Evolutionary conservation across 2,888 invertebrate genomes (phyloP).

Genomic region (Andrena bucephala): DNA sequence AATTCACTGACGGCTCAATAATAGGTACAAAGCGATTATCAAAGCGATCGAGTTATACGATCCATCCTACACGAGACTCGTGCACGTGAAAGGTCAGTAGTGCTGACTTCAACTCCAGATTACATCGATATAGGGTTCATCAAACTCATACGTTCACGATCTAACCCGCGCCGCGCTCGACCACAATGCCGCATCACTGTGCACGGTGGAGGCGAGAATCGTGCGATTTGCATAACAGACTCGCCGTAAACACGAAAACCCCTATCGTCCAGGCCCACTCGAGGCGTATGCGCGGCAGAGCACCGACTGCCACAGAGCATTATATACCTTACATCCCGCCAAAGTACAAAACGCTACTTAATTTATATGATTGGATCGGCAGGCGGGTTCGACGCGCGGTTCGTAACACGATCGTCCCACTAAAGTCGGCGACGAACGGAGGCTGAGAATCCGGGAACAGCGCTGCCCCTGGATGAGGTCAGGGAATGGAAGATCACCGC

Average conservation of each 20-base stretch:
- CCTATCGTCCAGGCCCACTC: background rate
- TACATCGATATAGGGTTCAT: constrained; percentile 3
- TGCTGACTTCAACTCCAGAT: background rate
- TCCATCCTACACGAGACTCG: background rate
- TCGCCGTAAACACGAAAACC: constrained; percentile 12
- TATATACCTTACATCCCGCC: background rate
- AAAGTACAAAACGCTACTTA: constrained; percentile 2
- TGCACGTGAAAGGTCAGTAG: background rate
- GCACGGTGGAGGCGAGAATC: background rate
- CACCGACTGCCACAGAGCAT: background rate
- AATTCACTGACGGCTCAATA: too few relatives aligned
- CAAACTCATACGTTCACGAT: background rate
- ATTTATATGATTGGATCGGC: constrained; percentile 1
- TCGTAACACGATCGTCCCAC: background rate
- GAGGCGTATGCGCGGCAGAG: background rate
- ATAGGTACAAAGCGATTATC: background rate
- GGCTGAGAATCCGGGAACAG: constrained; percentile 17
- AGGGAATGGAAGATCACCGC: background rate
- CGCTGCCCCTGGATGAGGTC: background rate
- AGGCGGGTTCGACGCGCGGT: background rate
- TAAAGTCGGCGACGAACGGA: background rate
- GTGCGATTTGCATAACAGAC: constrained; percentile 10
- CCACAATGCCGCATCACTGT: background rate
- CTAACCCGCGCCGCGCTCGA: background rate
- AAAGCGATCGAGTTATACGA: background rate